Base-by-base conservation (phyloP, 2,113 vertebrate species). In the Thamnophis sirtalis region DNA sequence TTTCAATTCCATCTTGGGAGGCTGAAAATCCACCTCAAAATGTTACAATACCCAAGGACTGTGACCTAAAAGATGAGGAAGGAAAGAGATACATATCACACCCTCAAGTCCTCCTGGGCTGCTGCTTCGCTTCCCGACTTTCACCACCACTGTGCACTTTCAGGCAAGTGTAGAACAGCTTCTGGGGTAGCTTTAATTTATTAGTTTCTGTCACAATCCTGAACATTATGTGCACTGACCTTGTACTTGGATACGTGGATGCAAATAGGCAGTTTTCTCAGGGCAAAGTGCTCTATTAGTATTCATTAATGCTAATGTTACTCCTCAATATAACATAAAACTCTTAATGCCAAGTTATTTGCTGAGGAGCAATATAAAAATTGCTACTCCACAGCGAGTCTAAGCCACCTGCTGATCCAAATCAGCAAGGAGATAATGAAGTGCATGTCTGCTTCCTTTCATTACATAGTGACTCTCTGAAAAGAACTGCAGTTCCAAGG, bases 291-390 rank as follows among this genome's bases (percentile, higher is more conserved):
- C 91, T 86, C 91, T 92, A 92, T 92, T 92, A 92, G 91, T 88
- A 92, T 92, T 92, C 91, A 92, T 92, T 92, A 92, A 86, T 92
- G 91, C 91, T 92, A 92, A 92, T 92, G 91, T 89, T 92, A 92
- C 88, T 92, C 73, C 73, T 89, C 55, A 3, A 49, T 60, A 58
- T 80, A 85, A 88, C 91, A 92, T 92, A 92, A 92, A 92, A 89
- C 88, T 92, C 91, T 92, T 92, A 92, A 92, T 92, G 91, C 91
- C 91, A 89, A 92, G 91, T 92, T 92, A 92, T 92, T 92, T 92
- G 87, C 87, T 86, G 88, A 92, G 91, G 91, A 92, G 91, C 91
- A 92, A 92, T 92, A 92, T 92, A 89, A 92, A 92, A 92, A 92
- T 92, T 92, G 91, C 87, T 92, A 89, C 91, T 92, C 91, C 91